Base-by-base conservation (phyloP, 2,888 invertebrate genomes). In the Diadromus collaris region DNA sequence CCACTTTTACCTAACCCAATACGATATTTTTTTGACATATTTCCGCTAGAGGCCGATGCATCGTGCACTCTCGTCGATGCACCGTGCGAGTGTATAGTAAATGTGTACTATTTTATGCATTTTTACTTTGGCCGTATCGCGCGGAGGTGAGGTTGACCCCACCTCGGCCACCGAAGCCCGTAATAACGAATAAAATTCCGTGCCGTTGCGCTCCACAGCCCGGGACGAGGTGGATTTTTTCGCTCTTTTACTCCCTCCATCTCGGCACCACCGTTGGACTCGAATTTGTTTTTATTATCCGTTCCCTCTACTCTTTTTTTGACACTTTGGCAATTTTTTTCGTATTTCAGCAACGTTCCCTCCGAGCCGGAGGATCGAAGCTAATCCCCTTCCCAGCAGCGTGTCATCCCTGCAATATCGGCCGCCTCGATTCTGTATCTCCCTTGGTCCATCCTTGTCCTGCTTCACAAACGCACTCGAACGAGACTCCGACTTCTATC, bases 121-220 rank as follows among this genome's bases (percentile, higher is more conserved):
- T 67, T 67, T 3, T 67, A 56, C 38, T 41, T 41, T 24, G n/a
- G n/a, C 7, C 27, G n/a, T 41, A n/a, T 7, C 19, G 38, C 13
- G 21, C 19, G 10, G 21, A 32, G 41, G 56, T 48, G 58, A 61
- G 67, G 61, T 29, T 24, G 1, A n/a, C 48, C 48, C 51, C 19
- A 38, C 24, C 41, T 64, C 48, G 38, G 24, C 32, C 58, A 38
- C 56, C 44, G 73, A 58, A 44, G 56, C 61, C 10, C 60, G 67
- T 68, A 74, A 74, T 68, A 61, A 61, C 56, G 51, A 32, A 76
- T 71, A 51, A 71, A 67, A 70, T 76, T 76, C 65, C 46, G 38
- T 65, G 38, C 68, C 38, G 58, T 41, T 48, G 60, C 32, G 68
- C 72, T 19, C 32, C 41, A 10, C 27, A 38, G 56, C 6, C 41